Evolutionary conservation across 2,888 invertebrate species (phyloP), one percentile per base, ranked within the genome.

Genomic region (Ophioninae sp.): DNA sequence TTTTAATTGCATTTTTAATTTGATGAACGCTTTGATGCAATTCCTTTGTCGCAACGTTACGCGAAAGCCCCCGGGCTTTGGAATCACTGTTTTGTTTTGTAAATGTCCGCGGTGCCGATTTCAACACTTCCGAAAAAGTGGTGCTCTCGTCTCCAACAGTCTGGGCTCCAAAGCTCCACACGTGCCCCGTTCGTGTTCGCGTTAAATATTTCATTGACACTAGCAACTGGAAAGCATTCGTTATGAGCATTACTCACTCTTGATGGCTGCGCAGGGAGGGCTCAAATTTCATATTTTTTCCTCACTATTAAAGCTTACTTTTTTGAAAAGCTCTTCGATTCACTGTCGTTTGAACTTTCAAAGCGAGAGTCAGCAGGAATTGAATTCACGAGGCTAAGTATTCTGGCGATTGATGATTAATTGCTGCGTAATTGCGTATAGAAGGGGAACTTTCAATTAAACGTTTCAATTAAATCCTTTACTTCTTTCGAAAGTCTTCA

Each of bases 1-100:
- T 92, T 91, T 90, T 91, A 91, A 92, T 91, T 92, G 91, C 91
- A 90, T 92, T 92, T 92, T 92, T 92, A 92, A 92, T 92, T 92
- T 91, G 92, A 91, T 90, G 91, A 90, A 90, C 59, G 68, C 90
- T 91, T 91, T 91, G 90, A 92, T 89, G 90, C 88, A 88, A 56
- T 90, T 90, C 88, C 87, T 86, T 79, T 86, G 56, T 82, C 65
- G 85, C 86, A 86, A 86, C 51, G 61, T 72, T 41, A 61, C 61
- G 61, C 41, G 72, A 22, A 72, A 61, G 61, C 72, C 71, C 76
- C 83, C 86, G n/a, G 17, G 13, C 39, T 7, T 44, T 17, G 23
- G 56, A 51, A 51, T 51, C 51, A 17, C 51, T 17, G 51, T 17
- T 51, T 51, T 51, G 17, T 51, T 51, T 39, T 71, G 41, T 51